Evolutionary conservation across 2,113 vertebrate genomes (phyloP).

Genomic region (Phyllopteryx taeniolatus): DNA sequence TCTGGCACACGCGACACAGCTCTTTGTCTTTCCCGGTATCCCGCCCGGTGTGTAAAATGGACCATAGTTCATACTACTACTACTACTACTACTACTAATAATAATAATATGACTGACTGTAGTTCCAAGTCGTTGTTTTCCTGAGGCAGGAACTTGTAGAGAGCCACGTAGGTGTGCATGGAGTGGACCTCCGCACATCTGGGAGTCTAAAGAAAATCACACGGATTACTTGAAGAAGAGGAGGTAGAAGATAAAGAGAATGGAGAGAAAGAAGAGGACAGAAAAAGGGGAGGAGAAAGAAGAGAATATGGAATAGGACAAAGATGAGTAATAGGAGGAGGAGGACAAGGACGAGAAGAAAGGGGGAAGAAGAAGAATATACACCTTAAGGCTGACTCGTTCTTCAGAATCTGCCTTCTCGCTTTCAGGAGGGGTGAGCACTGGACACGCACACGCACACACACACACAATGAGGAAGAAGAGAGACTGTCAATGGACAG

Average conservation of each 20-base stretch:
- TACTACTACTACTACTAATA: no score
- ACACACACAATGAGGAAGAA: slow-evolving; percentile 7
- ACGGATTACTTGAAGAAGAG: neutral
- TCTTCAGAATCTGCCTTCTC: slow-evolving; percentile 76
- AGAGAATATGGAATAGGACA: slow-evolving; percentile 12
- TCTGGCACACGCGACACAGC: slow-evolving; percentile 32
- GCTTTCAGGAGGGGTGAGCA: slow-evolving; percentile 71
- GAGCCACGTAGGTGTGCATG: slow-evolving; percentile 87
- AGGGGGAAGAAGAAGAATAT: slow-evolving; percentile 19
- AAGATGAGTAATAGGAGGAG: slow-evolving; percentile 4
- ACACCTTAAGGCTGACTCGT: slow-evolving; percentile 72
- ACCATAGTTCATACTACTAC: neutral
- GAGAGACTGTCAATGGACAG: neutral
- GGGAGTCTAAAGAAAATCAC: slow-evolving; percentile 24
- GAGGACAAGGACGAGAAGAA: slow-evolving; percentile 17
- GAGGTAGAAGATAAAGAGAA: slow-evolving; percentile 6
- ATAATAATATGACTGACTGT: slow-evolving; percentile 74
- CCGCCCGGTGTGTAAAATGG: slow-evolving; percentile 46
- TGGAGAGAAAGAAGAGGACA: slow-evolving; percentile 14
- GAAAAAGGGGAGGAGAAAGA: slow-evolving; percentile 5
- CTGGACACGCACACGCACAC: slow-evolving; percentile 42
- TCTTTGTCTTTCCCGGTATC: slow-evolving; percentile 38
- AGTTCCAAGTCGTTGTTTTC: slow-evolving; percentile 88
- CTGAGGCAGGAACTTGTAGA: slow-evolving; percentile 91
- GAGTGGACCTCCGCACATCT: slow-evolving; percentile 77